Percentiles rank a stretch among this genome's conserved stretches.
These are phyloP conservation scores for Pangasianodon gigas DNA, from an alignment of 2,113 vertebrate genomes.

Conservation along the genomic window DNA sequence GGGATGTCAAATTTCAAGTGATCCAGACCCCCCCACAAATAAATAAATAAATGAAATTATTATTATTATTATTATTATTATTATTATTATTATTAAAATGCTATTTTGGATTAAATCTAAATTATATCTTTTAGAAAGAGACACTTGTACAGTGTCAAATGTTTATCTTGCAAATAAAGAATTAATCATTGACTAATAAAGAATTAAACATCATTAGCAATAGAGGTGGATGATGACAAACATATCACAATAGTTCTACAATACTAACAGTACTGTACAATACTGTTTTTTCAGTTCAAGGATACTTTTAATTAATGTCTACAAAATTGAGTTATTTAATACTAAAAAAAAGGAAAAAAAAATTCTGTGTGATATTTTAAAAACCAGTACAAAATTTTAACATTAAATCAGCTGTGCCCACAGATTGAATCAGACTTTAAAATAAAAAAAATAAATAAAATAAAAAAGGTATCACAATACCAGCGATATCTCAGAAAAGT, in stretches of 20 bases:
- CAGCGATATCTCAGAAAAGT: background rate
- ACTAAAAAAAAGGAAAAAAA: too few species aligned
- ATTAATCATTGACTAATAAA: too few species aligned
- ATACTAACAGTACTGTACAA: too few species aligned
- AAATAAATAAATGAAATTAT: background rate
- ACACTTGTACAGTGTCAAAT: background rate
- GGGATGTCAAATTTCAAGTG: background rate
- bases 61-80: background rate
- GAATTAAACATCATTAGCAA: too few species aligned
- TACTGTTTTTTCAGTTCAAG: too few species aligned
- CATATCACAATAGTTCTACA: too few species aligned
- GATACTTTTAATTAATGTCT: background rate
- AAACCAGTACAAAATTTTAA: background rate
- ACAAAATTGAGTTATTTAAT: background rate
- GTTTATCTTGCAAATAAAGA: background rate
- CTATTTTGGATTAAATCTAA: background rate
- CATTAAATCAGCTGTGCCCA: background rate
- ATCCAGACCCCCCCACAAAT: too few species aligned
- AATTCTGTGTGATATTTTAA: background rate
- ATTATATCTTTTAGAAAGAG: background rate
- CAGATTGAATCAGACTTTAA: background rate
- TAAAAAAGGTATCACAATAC: too few species aligned
- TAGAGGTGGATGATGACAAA: too few species aligned
- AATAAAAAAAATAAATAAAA: background rate
- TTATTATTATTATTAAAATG: background rate